Evolutionary conservation across 2,113 vertebrate genomes (phyloP).

Genomic region (Neomonachus schauinslandi): DNA sequence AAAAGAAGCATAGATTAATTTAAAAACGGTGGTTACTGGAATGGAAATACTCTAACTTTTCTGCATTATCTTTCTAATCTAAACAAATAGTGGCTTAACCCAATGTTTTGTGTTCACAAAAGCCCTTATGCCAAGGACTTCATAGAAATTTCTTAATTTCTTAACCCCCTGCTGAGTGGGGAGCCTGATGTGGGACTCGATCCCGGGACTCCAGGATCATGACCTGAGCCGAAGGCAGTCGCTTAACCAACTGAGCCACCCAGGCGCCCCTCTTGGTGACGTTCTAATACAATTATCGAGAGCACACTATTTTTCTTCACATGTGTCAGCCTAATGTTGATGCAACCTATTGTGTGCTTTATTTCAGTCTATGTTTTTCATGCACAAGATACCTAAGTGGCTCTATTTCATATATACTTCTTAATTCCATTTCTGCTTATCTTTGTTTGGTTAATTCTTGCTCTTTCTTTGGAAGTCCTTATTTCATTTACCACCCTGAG

Average conservation of each 20-base stretch:
- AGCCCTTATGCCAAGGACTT: not conserved
- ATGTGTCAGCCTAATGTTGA: not conserved
- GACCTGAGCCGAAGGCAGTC: too few relatives aligned
- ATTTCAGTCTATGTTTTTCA: not conserved
- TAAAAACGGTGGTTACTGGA: not conserved
- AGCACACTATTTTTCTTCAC: not conserved
- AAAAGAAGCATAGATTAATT: constrained; percentile 35
- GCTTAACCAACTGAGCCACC: too few relatives aligned
- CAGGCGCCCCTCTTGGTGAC: not conserved
- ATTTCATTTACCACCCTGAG: not conserved
- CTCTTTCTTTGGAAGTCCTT: not conserved
- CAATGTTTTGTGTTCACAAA: not conserved
- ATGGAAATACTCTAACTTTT: constrained; percentile 37
- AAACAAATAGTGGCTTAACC: not conserved
- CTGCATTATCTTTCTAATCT: constrained; percentile 3
- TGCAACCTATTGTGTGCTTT: not conserved
- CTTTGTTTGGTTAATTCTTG: not conserved
- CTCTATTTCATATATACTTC: not conserved
- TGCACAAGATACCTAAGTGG: not conserved
- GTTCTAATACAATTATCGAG: not conserved
- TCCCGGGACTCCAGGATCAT: too few relatives aligned
- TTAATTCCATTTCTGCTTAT: not conserved
- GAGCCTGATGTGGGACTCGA: too few relatives aligned
- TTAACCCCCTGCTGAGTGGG: too few relatives aligned
- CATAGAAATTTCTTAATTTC: not conserved